A percentile compares a stretch with the other conserved stretches of the same genome.
Conservation (phyloP, 2,888 invertebrate genomes). For the Eupelmus urozonus region DNA sequence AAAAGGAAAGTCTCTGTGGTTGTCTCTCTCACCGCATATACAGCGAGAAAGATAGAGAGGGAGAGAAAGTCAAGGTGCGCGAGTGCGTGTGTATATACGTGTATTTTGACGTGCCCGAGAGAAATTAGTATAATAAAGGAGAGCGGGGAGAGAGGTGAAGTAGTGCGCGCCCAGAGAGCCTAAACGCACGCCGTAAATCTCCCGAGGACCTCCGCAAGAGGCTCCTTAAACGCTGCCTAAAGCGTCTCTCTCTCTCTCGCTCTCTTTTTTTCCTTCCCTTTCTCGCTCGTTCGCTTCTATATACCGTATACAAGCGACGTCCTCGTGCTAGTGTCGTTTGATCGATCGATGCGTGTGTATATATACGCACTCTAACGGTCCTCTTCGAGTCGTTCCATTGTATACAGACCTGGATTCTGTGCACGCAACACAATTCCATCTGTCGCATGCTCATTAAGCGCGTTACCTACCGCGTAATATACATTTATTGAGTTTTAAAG, state of each 20-base stretch:
- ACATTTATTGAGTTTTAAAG: too few species aligned
- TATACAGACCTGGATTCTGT: neutral
- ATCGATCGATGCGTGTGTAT: constrained; percentile 68
- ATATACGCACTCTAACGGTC: constrained; percentile 65
- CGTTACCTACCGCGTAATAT: too few species aligned
- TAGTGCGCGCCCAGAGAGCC: constrained; percentile 65
- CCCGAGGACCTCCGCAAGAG: constrained; percentile 63
- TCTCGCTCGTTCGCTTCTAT: neutral
- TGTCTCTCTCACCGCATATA: neutral
- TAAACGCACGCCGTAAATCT: constrained; percentile 76
- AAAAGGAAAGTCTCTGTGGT: neutral
- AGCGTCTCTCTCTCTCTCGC: constrained; percentile 40
- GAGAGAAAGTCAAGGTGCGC: constrained; percentile 52
- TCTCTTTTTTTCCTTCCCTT: constrained; percentile 40
- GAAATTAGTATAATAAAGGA: constrained; percentile 77
- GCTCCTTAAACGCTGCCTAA: constrained; percentile 60
- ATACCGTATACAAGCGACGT: too few species aligned
- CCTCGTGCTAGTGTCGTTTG: constrained; percentile 60
- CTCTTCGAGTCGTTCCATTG: constrained; percentile 59
- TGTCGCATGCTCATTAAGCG: too few species aligned
- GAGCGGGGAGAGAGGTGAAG: constrained; percentile 36
- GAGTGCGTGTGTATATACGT: constrained; percentile 66
- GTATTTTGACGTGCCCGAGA: constrained; percentile 74
- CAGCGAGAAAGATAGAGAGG: constrained; percentile 56
- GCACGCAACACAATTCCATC: too few species aligned